phyloP scores from a whole-genome alignment of 2,113 vertebrate genomes.

The Sorex fumeus region DNA sequence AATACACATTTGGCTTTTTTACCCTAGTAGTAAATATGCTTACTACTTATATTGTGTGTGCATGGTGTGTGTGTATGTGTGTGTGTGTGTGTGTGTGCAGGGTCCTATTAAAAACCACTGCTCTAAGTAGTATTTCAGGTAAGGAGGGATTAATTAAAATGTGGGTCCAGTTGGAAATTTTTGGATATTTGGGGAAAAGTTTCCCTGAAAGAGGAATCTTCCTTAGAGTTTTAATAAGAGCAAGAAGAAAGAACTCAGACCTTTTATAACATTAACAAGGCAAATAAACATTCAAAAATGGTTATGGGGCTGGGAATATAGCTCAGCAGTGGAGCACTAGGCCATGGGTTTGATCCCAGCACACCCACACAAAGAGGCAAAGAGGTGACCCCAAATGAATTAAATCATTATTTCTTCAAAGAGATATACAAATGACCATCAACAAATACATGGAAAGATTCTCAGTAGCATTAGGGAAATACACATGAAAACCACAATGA shows the following conservation, averaged over 20 bases:
- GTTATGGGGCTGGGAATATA: background rate
- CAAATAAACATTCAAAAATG: slow-evolving; percentile 26
- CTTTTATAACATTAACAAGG: no score
- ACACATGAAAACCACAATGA: slow-evolving; percentile 36
- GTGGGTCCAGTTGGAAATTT: background rate
- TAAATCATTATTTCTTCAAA: slow-evolving; percentile 40
- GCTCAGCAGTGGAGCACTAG: no score
- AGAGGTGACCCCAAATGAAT: slow-evolving; percentile 37
- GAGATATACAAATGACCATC: background rate
- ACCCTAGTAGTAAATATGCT: background rate
- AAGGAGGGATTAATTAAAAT: background rate
- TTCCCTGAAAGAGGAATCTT: slow-evolving; percentile 48
- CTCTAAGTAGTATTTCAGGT: background rate
- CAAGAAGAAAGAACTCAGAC: background rate
- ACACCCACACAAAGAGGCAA: background rate
- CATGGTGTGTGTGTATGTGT: no score
- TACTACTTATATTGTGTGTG: slow-evolving; percentile 1
- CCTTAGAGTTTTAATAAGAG: slow-evolving; percentile 54
- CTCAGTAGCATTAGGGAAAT: background rate
- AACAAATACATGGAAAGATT: slow-evolving; percentile 36
- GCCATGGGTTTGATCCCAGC: no score
- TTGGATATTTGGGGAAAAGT: background rate
- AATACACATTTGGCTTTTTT: slow-evolving; percentile 52
- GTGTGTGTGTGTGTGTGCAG: no score
- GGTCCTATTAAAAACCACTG: no score